Evolutionary conservation across 2,797 vertebrate genomes (phyloP).

Genomic region (Microchirus variegatus): DNA sequence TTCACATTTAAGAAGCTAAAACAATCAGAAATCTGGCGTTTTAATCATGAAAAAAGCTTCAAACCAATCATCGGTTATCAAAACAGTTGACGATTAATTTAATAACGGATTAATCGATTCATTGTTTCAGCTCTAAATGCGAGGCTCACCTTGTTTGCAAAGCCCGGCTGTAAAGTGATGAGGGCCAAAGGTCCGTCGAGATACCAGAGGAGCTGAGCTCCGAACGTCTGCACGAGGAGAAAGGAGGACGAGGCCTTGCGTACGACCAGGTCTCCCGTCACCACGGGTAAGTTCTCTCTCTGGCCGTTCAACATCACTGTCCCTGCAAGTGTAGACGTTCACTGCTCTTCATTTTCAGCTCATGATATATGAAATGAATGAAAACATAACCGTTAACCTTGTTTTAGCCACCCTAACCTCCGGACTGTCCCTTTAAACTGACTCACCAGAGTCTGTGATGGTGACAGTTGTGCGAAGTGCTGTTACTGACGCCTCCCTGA

Average conservation of each 20-base stretch:
- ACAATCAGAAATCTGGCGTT: too few relatives aligned
- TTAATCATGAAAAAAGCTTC: too few relatives aligned
- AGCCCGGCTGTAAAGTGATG: slow-evolving; percentile 86
- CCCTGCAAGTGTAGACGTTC: slow-evolving; percentile 65
- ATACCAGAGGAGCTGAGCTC: slow-evolving; percentile 88
- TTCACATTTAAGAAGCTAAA: too few relatives aligned
- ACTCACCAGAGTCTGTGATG: slow-evolving; percentile 85
- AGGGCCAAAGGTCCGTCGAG: slow-evolving; percentile 80
- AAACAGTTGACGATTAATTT: too few relatives aligned
- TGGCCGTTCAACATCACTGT: slow-evolving; percentile 81
- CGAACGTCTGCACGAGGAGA: slow-evolving; percentile 84
- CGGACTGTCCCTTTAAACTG: background rate
- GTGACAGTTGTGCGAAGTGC: slow-evolving; percentile 76
- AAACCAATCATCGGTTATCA: too few relatives aligned
- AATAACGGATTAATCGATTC: too few relatives aligned
- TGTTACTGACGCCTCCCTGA: slow-evolving; percentile 79
- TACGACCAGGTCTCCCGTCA: slow-evolving; percentile 76
- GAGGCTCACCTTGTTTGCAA: slow-evolving; percentile 84
- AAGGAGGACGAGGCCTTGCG: slow-evolving; percentile 85
- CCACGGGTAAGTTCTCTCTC: slow-evolving; percentile 81
- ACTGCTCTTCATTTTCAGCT: background rate
- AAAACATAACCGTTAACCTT: too few relatives aligned
- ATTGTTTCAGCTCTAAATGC: too few relatives aligned
- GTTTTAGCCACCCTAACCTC: too few relatives aligned
- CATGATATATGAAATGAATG: too few relatives aligned